Evolutionary conservation across 2,888 invertebrate genomes (phyloP), one percentile per base, ranked within the genome.

Genomic region (Lasioglossum malachurum): DNA sequence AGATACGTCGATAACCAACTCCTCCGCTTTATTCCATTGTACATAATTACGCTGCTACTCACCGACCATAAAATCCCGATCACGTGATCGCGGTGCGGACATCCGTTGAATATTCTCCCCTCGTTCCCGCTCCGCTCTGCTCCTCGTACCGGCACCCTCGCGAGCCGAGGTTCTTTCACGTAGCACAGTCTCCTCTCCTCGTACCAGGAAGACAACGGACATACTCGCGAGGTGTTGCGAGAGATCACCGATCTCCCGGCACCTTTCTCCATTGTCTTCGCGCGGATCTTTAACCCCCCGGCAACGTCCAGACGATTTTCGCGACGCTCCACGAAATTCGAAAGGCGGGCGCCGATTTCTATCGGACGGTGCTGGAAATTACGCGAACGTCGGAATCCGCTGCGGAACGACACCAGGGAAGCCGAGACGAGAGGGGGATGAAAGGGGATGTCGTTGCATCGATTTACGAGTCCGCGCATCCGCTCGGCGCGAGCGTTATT

Each of bases 391-490:
- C 14, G 60, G 57, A 27, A 38, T 67, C 31, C 46, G 8, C 7
- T 8, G 31, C 8, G 31, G 64, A 31, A 64, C 64, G 64, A 31
- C 64, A 7, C 31, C 27, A 16, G 27, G 60, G 60, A 60, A 14
- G 23, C 49, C 0, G 49, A 23, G 53, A 53, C 8, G 53, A 0
- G 1, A 23, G 1, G 53, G 53, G 81, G 31, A 75, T 84, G 78
- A 72, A 82, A 88, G 90, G 91, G 84, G 90, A 88, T 82, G 88
- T 86, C 53, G 75, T 2, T 0, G 84, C 86, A 85, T 89, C 93
- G 93, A 94, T 95, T 95, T 95, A 95, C 94, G 93, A 93, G 93
- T 89, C 85, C 86, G 88, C 86, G 91, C 92, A 94, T 95, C 95
- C 95, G 95, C 91, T 89, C 90, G 91, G 91, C 86, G 91, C 92